Conservation (phyloP, 2,113 vertebrate species). For the Fregata magnificens region DNA sequence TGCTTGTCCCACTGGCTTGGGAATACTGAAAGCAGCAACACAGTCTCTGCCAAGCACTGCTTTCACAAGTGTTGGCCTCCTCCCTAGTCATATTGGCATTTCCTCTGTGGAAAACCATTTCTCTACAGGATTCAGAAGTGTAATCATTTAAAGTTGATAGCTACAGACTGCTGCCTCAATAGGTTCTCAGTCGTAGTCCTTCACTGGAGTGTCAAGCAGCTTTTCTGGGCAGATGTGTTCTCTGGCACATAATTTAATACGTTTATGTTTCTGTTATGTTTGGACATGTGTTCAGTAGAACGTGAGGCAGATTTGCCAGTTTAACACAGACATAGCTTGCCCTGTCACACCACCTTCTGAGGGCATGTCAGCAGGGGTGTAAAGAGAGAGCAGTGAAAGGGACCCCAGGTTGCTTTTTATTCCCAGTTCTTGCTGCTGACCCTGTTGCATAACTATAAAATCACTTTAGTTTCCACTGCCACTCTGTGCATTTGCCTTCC, state of each 20-base stretch:
- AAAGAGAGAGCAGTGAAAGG: not conserved
- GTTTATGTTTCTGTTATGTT: not conserved
- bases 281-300: not conserved
- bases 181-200: not conserved
- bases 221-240: not conserved
- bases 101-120: constrained; percentile 7
- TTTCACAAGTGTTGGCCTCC: not conserved
- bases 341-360: not conserved
- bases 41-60: not conserved
- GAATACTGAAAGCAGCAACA: not conserved
- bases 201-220: not conserved
- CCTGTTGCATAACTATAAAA: not conserved
- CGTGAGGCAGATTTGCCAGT: not conserved
- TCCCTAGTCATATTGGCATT: not conserved
- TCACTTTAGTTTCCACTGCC: not conserved
- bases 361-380: not conserved
- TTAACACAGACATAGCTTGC: not conserved
- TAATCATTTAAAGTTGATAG: constrained; percentile 1
- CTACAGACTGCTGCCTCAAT: not conserved
- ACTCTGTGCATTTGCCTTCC: not conserved
- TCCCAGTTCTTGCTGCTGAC: not conserved
- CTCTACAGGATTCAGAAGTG: not conserved
- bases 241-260: not conserved
- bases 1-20: not conserved
- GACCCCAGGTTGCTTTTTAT: not conserved